Base-by-base conservation (phyloP, 1,140 invertebrate species). In the Solenopsis fugax region DNA sequence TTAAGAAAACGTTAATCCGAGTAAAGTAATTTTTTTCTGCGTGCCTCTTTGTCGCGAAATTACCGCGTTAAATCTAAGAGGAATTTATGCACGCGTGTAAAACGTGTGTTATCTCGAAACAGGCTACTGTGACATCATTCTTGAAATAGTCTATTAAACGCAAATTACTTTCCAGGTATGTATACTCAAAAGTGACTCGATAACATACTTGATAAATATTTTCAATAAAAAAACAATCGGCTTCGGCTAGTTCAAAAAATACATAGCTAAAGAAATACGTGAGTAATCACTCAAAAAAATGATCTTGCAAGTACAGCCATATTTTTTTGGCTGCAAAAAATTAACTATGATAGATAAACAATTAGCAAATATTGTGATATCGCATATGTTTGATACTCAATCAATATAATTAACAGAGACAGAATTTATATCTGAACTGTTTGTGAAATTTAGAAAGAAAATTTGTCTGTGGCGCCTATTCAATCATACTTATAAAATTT, bases 141-240 rank as follows among this genome's bases (percentile, higher is more conserved):
- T 67, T 12, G 5, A 41, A 16, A 58, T 41, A 48, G 45, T 48
- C 34, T 24, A 45, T 9, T 12, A 41, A 41, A 58, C 16, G 21
- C 72, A 48, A 81, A 82, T 82, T 56, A 81, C 21, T 45, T 10
- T 34, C 21, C 21, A 72, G 24, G 29, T 29, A 71, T 13, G 13
- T 10, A 45, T 18, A 69, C 16, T 16, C 48, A 7, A 24, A n/a
- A 9, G 7, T 16, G 18, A 21, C 9, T 64, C 9, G 41, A 24
- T 37, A 72, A 45, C 5, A 7, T 7, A 50, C 24, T 7, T 29
- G 41, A 7, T 54, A 18, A 29, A 13, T 45, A 29, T 7, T 45
- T n/a, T 77, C 21, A 16, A 62, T 29, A 77, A 48, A 24, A 77
- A 29, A 64, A 34, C 7, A 64, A 34, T 52, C 21, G 12, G 52